Conservation (phyloP, 1,140 invertebrate species). For the Helicoverpa armigera region DNA sequence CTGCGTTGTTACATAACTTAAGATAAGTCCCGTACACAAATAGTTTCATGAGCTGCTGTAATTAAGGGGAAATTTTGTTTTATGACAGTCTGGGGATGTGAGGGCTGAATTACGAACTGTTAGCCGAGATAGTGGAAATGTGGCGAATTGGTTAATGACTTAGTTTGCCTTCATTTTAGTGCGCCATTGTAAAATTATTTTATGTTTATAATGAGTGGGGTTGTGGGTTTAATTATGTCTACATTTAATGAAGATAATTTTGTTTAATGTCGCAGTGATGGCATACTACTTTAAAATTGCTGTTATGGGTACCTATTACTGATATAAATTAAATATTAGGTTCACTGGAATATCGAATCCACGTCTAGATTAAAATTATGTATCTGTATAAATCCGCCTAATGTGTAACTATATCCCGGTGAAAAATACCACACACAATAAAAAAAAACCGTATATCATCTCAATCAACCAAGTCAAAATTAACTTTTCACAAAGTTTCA, state of each 20-base stretch:
- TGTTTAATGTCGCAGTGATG: neutral
- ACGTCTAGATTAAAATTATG: too few relatives aligned
- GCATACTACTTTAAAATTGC: too few relatives aligned
- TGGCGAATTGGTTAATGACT: slow-evolving; percentile 21
- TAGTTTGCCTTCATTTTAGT: slow-evolving; percentile 33
- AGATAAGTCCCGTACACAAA: slow-evolving; percentile 50
- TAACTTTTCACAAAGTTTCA: too few relatives aligned
- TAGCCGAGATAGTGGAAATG: slow-evolving; percentile 22
- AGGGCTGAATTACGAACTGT: slow-evolving; percentile 39
- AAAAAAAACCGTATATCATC: too few relatives aligned
- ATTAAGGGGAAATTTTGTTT: slow-evolving; percentile 50
- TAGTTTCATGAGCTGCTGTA: slow-evolving; percentile 50
- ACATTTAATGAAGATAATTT: neutral
- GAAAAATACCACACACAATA: too few relatives aligned
- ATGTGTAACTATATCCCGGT: too few relatives aligned
- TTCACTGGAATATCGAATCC: too few relatives aligned
- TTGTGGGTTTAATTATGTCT: neutral
- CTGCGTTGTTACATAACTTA: slow-evolving; percentile 50
- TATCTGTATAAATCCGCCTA: too few relatives aligned
- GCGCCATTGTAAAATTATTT: slow-evolving; percentile 22
- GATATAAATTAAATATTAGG: too few relatives aligned
- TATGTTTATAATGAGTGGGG: slow-evolving; percentile 21
- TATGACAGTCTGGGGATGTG: slow-evolving; percentile 46
- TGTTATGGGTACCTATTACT: too few relatives aligned
- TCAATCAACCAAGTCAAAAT: too few relatives aligned